Evolutionary conservation across 2,113 vertebrate species (phyloP).

Genomic region (Apaloderma vittatum): DNA sequence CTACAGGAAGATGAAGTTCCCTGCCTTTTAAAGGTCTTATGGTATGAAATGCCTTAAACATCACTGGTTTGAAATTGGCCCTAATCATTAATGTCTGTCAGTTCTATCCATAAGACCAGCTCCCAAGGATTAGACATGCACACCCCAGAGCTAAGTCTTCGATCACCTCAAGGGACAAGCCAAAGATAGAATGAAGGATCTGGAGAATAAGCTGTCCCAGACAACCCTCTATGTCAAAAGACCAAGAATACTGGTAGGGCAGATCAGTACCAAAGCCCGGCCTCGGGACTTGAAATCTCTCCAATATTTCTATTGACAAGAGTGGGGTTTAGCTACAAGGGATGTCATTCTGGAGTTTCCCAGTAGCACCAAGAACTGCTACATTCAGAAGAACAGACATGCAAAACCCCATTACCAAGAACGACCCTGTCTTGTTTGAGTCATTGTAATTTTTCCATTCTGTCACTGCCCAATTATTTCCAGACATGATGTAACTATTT

Average conservation of each 20-base stretch:
- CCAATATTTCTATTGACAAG: neutral
- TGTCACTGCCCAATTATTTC: conserved; percentile 68
- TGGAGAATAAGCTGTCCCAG: neutral
- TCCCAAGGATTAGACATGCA: neutral
- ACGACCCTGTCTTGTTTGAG: conserved; percentile 1
- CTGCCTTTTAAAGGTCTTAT: neutral
- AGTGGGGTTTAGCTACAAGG: neutral
- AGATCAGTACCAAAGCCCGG: neutral
- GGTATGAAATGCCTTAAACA: neutral
- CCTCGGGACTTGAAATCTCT: neutral
- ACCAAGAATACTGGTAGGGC: neutral
- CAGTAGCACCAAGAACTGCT: neutral
- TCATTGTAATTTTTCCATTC: conserved; percentile 63
- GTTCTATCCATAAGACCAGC: neutral
- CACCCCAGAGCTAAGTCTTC: neutral
- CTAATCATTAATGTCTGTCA: neutral
- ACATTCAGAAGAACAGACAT: conserved; percentile 2
- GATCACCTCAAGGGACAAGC: neutral
- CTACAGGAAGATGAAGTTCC: neutral
- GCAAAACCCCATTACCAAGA: neutral
- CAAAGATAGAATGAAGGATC: neutral
- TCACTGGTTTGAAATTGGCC: neutral
- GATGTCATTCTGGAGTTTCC: neutral
- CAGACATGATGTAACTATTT: conserved; percentile 68
- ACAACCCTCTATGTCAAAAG: neutral